Evolutionary conservation across 2,797 vertebrate genomes (phyloP), one percentile per base, ranked within the genome.

Genomic region (Lepidocolaptes lacrymiger): DNA sequence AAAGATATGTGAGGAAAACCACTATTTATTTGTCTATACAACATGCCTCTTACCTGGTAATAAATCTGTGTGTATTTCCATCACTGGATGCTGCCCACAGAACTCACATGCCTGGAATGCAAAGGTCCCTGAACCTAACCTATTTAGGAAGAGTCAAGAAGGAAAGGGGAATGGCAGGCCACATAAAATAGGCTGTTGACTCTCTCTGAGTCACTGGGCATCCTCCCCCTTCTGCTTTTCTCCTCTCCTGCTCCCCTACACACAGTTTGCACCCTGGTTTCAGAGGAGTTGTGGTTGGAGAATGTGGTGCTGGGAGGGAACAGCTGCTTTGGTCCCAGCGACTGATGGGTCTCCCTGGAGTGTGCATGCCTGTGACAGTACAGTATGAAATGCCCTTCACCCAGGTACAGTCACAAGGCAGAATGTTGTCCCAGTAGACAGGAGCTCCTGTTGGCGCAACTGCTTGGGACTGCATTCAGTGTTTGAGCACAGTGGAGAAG

Each of bases 91-190:
- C 48, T 85, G 56, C 55, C 59, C 1, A 2, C 22, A 51, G 92
- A 80, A 79, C 55, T 89, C 62, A 59, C 63, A 62, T 41, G 55
- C 48, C 86, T 93, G 94, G 81, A 94, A 95, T 79, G 81, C 34
- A 85, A 39, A 85, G 75, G 14, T 71, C 74, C 2, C 1, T 52
- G 41, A 87, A 94, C 0, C 44, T 95, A 92, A 79, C 91, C 87
- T 95, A 92, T 93, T 94, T 96, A 95, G 95, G 91, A 96, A 96
- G 78, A 96, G 84, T 63, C 63, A 91, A 77, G 59, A 93, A 63
- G 63, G 81, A 81, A 93, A 85, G 66, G 26, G 43, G 66, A 91
- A 84, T 68, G n/a, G 36, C 81, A 88, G 10, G 36, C n/a, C 71
- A 19, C 3, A 7, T 63, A 79, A 91, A 89, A 73, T 0, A 0